Conservation (phyloP, 2,888 invertebrate genomes). For the Scaptomyza polygonia region DNA sequence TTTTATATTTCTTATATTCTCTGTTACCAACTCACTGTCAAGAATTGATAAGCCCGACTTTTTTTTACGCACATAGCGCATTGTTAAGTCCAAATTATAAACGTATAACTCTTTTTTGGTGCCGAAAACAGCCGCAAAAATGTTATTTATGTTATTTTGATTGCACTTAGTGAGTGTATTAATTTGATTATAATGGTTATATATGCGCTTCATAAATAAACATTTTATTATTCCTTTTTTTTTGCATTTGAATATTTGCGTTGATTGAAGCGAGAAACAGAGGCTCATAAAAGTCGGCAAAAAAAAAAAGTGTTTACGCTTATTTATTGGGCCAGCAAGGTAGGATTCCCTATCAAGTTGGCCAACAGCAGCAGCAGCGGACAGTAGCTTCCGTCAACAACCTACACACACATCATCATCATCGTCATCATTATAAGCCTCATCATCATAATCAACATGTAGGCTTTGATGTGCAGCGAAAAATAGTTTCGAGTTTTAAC, state of each 20-base stretch:
- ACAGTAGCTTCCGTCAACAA: slow-evolving; percentile 33
- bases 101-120: slow-evolving; percentile 61
- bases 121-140: slow-evolving; percentile 38
- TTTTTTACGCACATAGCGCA: slow-evolving; percentile 37
- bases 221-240: slow-evolving; percentile 26
- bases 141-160: slow-evolving; percentile 73
- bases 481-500: slow-evolving; percentile 34
- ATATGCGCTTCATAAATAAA: slow-evolving; percentile 72
- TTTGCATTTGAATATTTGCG: slow-evolving; percentile 64
- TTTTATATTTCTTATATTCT: not conserved
- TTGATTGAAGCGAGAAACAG: slow-evolving; percentile 11
- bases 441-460: slow-evolving; percentile 8
- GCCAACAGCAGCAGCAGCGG: slow-evolving; percentile 11
- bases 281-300: slow-evolving; percentile 59
- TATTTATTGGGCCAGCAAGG: slow-evolving; percentile 43
- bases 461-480: slow-evolving; percentile 53
- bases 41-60: slow-evolving; percentile 3
- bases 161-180: slow-evolving; percentile 77
- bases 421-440: slow-evolving; percentile 11
- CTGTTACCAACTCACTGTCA: slow-evolving; percentile 5
- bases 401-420: slow-evolving; percentile 44
- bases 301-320: slow-evolving; percentile 60
- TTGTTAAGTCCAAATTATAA: slow-evolving; percentile 56
- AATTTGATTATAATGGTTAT: slow-evolving; percentile 77
- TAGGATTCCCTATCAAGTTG: slow-evolving; percentile 2